Evolutionary conservation across 2,113 vertebrate species (phyloP).

Genomic region (Oncorhynchus masou): DNA sequence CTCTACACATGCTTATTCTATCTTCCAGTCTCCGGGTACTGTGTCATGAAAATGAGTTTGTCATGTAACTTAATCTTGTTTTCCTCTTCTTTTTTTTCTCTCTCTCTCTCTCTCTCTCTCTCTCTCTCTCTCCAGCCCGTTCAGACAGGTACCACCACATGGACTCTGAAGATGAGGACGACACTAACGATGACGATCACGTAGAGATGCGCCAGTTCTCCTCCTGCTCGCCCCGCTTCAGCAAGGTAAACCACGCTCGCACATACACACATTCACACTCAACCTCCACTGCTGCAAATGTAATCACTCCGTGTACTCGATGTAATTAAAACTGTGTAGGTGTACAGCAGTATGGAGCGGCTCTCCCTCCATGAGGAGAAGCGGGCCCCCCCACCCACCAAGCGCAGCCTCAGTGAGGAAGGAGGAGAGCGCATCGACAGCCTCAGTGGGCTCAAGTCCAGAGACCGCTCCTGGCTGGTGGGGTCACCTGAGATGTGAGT

Average conservation of each 20-base stretch:
- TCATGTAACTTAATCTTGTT: no score
- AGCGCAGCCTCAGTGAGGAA: constrained; percentile 94
- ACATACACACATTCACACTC: neutral
- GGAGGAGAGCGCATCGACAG: constrained; percentile 85
- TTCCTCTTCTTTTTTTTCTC: neutral
- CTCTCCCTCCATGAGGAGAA: constrained; percentile 91
- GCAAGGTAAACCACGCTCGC: constrained; percentile 76
- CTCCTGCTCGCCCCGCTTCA: constrained; percentile 94
- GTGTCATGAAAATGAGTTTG: no score
- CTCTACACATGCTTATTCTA: no score
- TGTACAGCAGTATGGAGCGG: constrained; percentile 97
- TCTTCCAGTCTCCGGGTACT: no score
- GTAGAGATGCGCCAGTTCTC: constrained; percentile 96
- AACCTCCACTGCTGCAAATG: neutral
- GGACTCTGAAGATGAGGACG: constrained; percentile 95
- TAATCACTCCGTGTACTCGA: neutral
- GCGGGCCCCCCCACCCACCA: constrained; percentile 85
- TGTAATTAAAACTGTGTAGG: constrained; percentile 64
- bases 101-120: no score
- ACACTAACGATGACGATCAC: constrained; percentile 91
- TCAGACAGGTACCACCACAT: constrained; percentile 91
- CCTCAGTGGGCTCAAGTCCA: constrained; percentile 80
- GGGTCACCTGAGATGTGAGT: constrained; percentile 95
- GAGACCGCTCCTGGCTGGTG: constrained; percentile 90
- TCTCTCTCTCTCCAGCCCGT: constrained; percentile 75